Evolutionary conservation across 2,113 vertebrate genomes (phyloP).

Genomic region (Pomatostomus ruficeps): DNA sequence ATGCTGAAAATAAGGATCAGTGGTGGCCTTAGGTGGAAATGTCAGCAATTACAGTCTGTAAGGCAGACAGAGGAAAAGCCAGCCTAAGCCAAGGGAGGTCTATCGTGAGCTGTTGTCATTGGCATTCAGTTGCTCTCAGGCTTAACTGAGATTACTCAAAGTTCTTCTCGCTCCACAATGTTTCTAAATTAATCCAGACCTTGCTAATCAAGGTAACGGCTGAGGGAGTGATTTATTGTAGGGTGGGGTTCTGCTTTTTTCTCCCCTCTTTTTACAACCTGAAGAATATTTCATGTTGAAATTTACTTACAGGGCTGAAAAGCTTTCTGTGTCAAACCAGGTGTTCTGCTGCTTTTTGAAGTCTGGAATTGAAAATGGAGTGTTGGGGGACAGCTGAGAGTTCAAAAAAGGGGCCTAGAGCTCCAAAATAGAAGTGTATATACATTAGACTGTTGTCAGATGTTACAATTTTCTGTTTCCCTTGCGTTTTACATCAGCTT

Average conservation of each 20-base stretch:
- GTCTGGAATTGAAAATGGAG: background rate
- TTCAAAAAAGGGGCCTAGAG: background rate
- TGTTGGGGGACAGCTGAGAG: background rate
- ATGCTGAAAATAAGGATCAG: background rate
- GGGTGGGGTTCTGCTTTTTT: background rate
- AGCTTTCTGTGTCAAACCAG: background rate
- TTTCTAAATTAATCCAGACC: background rate
- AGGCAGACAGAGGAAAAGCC: background rate
- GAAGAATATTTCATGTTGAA: background rate
- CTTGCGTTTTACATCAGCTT: background rate
- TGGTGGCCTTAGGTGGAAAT: background rate
- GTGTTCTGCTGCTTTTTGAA: background rate
- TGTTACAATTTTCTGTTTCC: background rate
- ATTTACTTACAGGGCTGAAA: background rate
- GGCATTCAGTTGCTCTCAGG: background rate
- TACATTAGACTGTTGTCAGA: background rate
- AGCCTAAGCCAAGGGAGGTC: background rate
- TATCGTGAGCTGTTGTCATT: background rate
- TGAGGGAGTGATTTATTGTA: background rate
- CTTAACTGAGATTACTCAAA: background rate
- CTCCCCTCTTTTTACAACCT: background rate
- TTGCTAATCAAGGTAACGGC: background rate
- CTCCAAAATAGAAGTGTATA: background rate
- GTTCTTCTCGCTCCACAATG: background rate
- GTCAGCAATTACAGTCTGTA: background rate